These are phyloP conservation scores for Cerceris ruficornis DNA, from an alignment of 2,888 invertebrate species.

Conservation along the genomic window DNA sequence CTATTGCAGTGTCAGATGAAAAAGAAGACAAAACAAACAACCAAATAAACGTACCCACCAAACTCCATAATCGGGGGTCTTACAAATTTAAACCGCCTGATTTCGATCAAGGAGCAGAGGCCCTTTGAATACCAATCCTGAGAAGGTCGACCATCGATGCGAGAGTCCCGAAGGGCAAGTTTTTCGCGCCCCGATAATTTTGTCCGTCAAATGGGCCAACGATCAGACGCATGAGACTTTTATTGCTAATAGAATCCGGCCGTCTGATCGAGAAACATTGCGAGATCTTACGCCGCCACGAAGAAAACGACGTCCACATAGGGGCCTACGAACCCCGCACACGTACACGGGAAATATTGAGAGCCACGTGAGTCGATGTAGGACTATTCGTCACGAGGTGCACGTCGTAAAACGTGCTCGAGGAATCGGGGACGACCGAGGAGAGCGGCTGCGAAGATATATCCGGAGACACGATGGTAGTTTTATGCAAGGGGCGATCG, in stretches of 20 bases:
- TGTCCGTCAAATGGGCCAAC: slow-evolving; percentile 30
- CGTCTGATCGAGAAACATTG: slow-evolving; percentile 45
- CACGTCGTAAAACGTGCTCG: slow-evolving; percentile 52
- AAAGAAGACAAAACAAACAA: no score
- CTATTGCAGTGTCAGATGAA: no score
- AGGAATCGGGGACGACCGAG: slow-evolving; percentile 16
- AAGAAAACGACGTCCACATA: slow-evolving; percentile 20
- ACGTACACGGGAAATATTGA: slow-evolving; percentile 41
- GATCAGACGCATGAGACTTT: slow-evolving; percentile 63
- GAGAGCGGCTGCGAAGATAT: slow-evolving; percentile 42
- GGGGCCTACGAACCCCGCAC: slow-evolving; percentile 2
- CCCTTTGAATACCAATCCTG: not conserved
- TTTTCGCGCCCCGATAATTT: slow-evolving; percentile 70
- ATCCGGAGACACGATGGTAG: slow-evolving; percentile 56
- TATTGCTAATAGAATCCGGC: slow-evolving; percentile 73
- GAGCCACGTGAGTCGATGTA: slow-evolving; percentile 28
- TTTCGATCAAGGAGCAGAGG: no score
- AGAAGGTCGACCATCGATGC: slow-evolving; percentile 21
- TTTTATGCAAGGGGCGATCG: slow-evolving; percentile 77
- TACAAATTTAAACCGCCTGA: no score
- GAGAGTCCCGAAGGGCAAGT: slow-evolving; percentile 57
- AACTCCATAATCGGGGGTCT: no score
- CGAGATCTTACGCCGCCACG: not conserved
- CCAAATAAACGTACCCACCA: no score
- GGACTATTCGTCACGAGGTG: slow-evolving; percentile 59